These are phyloP conservation scores for Eunapius fragilis DNA, from an alignment of 37 sponge, comb jelly and placozoan genomes.

Conservation along the genomic window DNA sequence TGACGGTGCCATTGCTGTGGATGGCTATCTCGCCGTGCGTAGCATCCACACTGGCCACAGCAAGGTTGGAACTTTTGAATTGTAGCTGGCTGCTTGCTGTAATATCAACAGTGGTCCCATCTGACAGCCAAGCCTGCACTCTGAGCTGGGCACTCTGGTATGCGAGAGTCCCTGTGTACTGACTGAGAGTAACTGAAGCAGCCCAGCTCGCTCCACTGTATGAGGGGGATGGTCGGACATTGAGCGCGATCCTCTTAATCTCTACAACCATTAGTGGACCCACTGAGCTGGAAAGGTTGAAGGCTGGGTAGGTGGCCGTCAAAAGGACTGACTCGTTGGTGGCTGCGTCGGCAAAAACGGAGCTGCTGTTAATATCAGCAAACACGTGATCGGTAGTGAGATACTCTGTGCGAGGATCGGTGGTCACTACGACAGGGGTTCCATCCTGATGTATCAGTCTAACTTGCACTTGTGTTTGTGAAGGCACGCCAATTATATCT, in stretches of 20 bases:
- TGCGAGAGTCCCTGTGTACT: background rate
- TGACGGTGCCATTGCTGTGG: background rate
- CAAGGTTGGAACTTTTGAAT: background rate
- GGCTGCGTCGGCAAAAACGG: background rate
- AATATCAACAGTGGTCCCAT: constrained; percentile 28
- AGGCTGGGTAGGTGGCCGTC: constrained; percentile 17
- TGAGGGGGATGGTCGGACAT: constrained; percentile 36
- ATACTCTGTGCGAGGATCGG: background rate
- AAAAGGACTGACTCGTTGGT: background rate
- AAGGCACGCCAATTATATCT: constrained; percentile 25
- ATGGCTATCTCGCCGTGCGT: background rate
- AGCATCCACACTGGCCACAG: background rate
- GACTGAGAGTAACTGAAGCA: background rate
- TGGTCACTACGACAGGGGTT: background rate
- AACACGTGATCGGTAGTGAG: background rate
- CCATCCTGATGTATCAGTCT: constrained; percentile 54
- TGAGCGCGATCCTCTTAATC: constrained; percentile 14
- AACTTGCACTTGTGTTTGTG: background rate
- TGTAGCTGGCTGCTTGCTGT: background rate
- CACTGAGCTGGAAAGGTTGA: background rate
- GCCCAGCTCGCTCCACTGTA: background rate
- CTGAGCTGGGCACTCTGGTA: constrained; percentile 48
- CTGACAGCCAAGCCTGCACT: constrained; percentile 34
- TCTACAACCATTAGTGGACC: constrained; percentile 26
- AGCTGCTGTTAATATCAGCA: background rate